Evolutionary conservation across 2,888 invertebrate genomes (phyloP), one percentile per base, ranked within the genome.

Genomic region (Lucinisca nassula): DNA sequence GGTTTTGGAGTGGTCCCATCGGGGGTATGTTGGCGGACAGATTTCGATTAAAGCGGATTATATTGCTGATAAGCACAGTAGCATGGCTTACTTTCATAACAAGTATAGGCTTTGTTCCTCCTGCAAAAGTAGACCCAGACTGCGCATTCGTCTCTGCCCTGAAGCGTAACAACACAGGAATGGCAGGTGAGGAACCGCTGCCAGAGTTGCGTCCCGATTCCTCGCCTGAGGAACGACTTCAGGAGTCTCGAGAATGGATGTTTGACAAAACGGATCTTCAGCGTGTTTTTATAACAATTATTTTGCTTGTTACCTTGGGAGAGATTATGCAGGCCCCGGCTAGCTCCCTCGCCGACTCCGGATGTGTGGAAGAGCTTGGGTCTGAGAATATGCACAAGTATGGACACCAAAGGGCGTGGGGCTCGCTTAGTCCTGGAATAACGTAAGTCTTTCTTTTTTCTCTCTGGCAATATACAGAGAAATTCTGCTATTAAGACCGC

Each of bases 211-310:
- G 82, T 37, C 55, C 82, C 0, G 89, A 82, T 30, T 51, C 75
- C 0, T 61, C 82, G 3, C 67, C 90, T 8, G 58, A 84, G 24
- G 80, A 89, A n/a, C 90, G 86, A 40, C 81, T 92, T 1, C 75
- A 90, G 78, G 90, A 92, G 73, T 90, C 89, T 38, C 85, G 92
- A 40, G 92, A 88, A 24, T 92, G 92, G 92, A 90, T 92, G 89
- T 91, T 87, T 49, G 83, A 86, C 35, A 17, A 70, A 14, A 24
- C 30, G 2, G 90, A 85, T 49, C 45, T 91, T 1, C 12, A 58
- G 2, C 75, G 89, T 32, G 88, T 89, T 21, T 91, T 90, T 70
- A 74, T 81, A 8, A 84, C 82, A 10, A 86, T 92, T 0, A 88
- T 92, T n/a, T 40, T 85, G 17, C 86, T 92, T 12, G 85, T 90